Evolutionary conservation across 2,113 vertebrate species (phyloP).

Genomic region (Clarias gariepinus): DNA sequence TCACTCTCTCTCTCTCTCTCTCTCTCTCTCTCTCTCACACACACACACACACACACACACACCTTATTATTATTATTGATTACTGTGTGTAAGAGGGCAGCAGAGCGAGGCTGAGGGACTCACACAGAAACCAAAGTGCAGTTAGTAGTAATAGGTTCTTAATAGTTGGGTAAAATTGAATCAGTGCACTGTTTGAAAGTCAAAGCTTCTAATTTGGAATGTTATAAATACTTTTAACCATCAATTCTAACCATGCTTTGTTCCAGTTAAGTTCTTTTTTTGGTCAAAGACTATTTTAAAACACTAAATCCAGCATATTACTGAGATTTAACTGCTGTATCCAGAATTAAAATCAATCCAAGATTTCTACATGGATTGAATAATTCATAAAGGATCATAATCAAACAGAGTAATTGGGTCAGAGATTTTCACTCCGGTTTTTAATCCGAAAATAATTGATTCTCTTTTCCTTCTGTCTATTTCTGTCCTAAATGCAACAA

Average conservation of each 20-base stretch:
- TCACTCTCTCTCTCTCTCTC: too few species aligned
- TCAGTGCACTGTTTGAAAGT: neutral
- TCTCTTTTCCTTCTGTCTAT: neutral
- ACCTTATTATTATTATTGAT: neutral
- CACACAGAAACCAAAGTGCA: neutral
- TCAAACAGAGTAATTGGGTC: neutral
- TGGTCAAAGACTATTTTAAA: neutral
- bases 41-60: slow-evolving; percentile 3
- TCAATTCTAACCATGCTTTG: neutral
- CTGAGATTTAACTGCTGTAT: neutral
- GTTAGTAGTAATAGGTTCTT: slow-evolving; percentile 7
- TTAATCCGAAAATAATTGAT: neutral
- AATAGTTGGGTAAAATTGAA: neutral
- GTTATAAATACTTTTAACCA: neutral
- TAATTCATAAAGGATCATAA: neutral
- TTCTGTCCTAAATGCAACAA: neutral
- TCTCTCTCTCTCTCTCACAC: neutral
- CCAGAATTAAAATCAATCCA: neutral
- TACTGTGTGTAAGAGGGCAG: neutral
- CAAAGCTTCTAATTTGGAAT: neutral
- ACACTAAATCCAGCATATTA: neutral
- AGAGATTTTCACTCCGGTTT: neutral
- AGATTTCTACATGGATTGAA: neutral
- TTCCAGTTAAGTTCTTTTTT: neutral
- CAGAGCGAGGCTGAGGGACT: neutral